These are phyloP conservation scores for Cosmia trapezina DNA, from an alignment of 2,888 invertebrate genomes.

Conservation along the genomic window DNA sequence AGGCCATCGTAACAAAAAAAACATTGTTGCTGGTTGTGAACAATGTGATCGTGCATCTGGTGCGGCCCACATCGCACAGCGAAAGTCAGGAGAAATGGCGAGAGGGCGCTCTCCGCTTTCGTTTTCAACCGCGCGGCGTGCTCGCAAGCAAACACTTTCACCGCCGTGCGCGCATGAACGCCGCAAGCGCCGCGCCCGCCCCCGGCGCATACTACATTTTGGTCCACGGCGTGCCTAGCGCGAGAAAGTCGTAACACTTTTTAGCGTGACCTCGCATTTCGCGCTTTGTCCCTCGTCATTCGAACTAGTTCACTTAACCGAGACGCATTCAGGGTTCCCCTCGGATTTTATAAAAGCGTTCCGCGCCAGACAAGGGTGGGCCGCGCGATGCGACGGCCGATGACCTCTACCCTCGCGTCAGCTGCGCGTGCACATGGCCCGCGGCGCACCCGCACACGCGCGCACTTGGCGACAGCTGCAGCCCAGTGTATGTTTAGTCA, in stretches of 20 bases:
- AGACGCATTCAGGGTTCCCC: slow-evolving; percentile 73
- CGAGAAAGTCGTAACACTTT: slow-evolving; percentile 91
- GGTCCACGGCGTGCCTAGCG: slow-evolving; percentile 76
- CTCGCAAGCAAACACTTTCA: slow-evolving; percentile 88
- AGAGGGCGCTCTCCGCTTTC: slow-evolving; percentile 90
- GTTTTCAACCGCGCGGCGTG: slow-evolving; percentile 87
- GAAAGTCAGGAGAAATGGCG: slow-evolving; percentile 90
- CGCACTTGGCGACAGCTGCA: slow-evolving; percentile 85
- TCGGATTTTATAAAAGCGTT: slow-evolving; percentile 70
- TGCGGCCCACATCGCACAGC: slow-evolving; percentile 87
- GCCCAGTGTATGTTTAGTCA: slow-evolving; percentile 79
- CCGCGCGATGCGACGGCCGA: slow-evolving; percentile 81
- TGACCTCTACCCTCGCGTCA: slow-evolving; percentile 89
- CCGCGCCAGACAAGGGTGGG: slow-evolving; percentile 77
- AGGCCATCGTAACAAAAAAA: slow-evolving; percentile 56
- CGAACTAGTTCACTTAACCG: slow-evolving; percentile 86
- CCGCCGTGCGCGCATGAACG: slow-evolving; percentile 83
- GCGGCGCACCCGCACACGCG: slow-evolving; percentile 77
- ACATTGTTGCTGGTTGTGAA: slow-evolving; percentile 75
- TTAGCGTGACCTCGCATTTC: slow-evolving; percentile 88
- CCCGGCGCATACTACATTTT: slow-evolving; percentile 84
- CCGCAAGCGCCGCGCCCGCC: slow-evolving; percentile 82
- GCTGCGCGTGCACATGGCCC: slow-evolving; percentile 88
- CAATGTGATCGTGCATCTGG: slow-evolving; percentile 87
- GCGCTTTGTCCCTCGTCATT: slow-evolving; percentile 87